These are phyloP conservation scores for Nibea albiflora DNA, from an alignment of 2,113 vertebrate genomes.

Conservation along the genomic window DNA sequence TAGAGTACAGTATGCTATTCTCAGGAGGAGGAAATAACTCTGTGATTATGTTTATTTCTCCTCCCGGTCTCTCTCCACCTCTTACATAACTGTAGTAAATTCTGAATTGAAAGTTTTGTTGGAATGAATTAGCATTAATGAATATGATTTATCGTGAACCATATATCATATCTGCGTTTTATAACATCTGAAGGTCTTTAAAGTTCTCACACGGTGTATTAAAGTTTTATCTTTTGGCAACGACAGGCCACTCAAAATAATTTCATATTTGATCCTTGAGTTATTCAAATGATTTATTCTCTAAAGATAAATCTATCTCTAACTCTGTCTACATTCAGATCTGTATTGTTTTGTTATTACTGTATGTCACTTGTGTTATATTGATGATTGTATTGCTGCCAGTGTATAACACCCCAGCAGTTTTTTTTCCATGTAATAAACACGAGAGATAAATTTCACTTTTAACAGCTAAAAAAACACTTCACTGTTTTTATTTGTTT, in stretches of 20 bases:
- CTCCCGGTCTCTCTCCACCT: neutral
- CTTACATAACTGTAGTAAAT: slow-evolving; percentile 53
- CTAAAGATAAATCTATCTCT: neutral
- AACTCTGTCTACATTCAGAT: neutral
- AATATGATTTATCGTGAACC: slow-evolving; percentile 36
- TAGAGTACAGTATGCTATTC: slow-evolving; percentile 46
- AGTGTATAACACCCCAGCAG: neutral
- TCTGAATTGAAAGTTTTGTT: slow-evolving; percentile 60
- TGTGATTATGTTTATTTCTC: slow-evolving; percentile 47
- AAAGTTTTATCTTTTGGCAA: slow-evolving; percentile 36
- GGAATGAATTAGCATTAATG: slow-evolving; percentile 59
- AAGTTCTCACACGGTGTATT: slow-evolving; percentile 25
- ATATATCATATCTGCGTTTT: slow-evolving; percentile 18
- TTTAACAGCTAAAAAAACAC: neutral
- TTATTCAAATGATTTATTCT: slow-evolving; percentile 29
- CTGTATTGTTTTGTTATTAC: slow-evolving; percentile 1
- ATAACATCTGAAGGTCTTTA: slow-evolving; percentile 19
- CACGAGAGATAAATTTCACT: neutral
- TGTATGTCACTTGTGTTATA: slow-evolving; percentile 1
- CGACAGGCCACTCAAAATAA: neutral
- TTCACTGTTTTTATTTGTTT: slow-evolving; percentile 7
- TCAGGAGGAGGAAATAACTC: slow-evolving; percentile 49
- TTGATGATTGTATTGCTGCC: neutral
- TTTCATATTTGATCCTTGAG: slow-evolving; percentile 5
- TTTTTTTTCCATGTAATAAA: neutral